These are phyloP conservation scores for Pampus argenteus DNA, from an alignment of 2,797 vertebrate genomes.

Conservation along the genomic window DNA sequence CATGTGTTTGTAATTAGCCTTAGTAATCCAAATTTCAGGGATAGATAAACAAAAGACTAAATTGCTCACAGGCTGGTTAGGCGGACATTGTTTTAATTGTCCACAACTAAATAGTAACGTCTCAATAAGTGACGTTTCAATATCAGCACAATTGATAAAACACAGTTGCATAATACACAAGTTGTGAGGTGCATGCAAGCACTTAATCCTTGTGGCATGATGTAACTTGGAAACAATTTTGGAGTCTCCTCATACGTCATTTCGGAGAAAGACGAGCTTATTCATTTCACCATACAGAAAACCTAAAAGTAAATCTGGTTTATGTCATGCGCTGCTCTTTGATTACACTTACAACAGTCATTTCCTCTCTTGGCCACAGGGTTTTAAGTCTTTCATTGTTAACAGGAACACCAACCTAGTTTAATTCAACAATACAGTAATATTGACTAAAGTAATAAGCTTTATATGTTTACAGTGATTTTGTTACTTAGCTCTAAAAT, in stretches of 20 bases:
- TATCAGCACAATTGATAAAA: constrained; percentile 67
- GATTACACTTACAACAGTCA: constrained; percentile 23
- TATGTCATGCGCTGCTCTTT: constrained; percentile 12
- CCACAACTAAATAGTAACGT: constrained; percentile 33
- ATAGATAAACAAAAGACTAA: constrained; percentile 18
- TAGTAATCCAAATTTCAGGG: constrained; percentile 32
- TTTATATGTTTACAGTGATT: too few relatives aligned
- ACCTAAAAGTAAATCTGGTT: constrained; percentile 37
- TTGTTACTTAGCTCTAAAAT: too few relatives aligned
- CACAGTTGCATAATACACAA: constrained; percentile 51
- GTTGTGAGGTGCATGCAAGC: constrained; percentile 45
- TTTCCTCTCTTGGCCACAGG: constrained; percentile 44
- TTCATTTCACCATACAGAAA: constrained; percentile 54
- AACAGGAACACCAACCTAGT: constrained; percentile 7
- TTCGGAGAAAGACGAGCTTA: constrained; percentile 35
- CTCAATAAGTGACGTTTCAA: constrained; percentile 32
- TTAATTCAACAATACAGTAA: constrained; percentile 10
- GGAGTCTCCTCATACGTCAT: constrained; percentile 30
- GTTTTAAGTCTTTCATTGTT: constrained; percentile 6
- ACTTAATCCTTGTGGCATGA: constrained; percentile 65
- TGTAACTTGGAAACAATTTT: constrained; percentile 74
- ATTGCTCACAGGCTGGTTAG: constrained; percentile 26
- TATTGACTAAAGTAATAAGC: too few relatives aligned
- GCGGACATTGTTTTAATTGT: constrained; percentile 55
- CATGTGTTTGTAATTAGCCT: constrained; percentile 64